A percentile compares a stretch with the other conserved stretches of the same genome.
phyloP scores from a whole-genome alignment of 2,797 vertebrate species.

The Heliangelus exortis region DNA sequence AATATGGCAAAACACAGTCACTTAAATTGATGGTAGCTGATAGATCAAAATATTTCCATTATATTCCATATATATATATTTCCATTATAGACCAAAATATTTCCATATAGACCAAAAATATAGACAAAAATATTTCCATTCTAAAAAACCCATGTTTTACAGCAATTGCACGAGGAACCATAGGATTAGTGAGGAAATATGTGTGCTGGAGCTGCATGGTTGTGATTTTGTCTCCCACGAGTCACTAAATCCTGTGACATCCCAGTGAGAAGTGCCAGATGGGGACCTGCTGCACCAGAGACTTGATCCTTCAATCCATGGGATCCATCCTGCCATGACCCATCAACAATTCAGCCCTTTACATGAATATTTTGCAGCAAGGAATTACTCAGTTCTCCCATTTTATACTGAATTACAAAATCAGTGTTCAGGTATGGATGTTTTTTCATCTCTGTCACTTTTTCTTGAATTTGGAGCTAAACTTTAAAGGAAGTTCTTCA shows the following conservation, averaged over 20 bases:
- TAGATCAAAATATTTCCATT: not conserved
- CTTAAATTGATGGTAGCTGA: no score
- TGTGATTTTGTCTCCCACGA: not conserved
- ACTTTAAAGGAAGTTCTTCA: not conserved
- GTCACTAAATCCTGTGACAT: not conserved
- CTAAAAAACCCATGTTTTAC: not conserved
- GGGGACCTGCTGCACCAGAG: not conserved
- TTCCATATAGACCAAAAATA: not conserved
- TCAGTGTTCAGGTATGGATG: fast-evolving
- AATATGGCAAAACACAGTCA: not conserved
- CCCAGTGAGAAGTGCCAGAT: fast-evolving
- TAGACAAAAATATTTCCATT: not conserved
- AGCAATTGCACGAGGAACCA: not conserved
- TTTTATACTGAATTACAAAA: not conserved
- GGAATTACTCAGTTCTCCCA: not conserved
- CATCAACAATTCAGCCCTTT: not conserved
- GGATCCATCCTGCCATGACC: not conserved
- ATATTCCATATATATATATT: no score
- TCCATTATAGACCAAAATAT: no score
- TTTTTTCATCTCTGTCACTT: not conserved
- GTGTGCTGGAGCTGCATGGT: not conserved
- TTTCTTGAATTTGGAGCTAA: not conserved
- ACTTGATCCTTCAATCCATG: not conserved
- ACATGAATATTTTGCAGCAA: not conserved
- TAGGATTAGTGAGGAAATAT: not conserved